Base-by-base conservation (phyloP, 2,888 invertebrate species). In the Macaria liturata region DNA sequence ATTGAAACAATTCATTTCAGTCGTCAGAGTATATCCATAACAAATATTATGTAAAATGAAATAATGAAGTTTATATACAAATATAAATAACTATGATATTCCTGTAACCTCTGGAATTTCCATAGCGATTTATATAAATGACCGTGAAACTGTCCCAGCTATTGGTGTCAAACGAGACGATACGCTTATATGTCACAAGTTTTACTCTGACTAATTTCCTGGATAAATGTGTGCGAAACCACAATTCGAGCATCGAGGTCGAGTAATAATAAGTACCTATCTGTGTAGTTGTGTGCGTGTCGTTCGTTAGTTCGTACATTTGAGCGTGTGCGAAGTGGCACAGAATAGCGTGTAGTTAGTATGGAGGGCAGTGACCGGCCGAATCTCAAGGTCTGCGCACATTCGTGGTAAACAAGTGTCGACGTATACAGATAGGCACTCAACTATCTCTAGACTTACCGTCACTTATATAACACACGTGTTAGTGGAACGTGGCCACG, bases 331-430 rank as follows among this genome's bases (percentile, higher is more conserved):
- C 40, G 52, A 40, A 39, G 46, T 34, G 45, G 46, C 46, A 52
- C 52, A 60, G 59, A 60, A 56, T 55, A 60, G 46, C 9, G 37
- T 43, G 9, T 49, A 60, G 59, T 56, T 54, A 30, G 44, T 37
- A 46, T 2, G 49, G 70, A 83, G 88, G 91, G 81, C 89, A 90
- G 70, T 90, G 91, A 90, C 91, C 91, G 88, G 88, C 85, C 89
- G 80, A 91, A 91, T 88, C 80, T 90, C 91, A 91, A 91, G 91
- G 91, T 86, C 90, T 83, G 87, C 85, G 80, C 78, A 76, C 74
- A 81, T 78, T 42, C 83, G 86, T 79, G 73, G 87, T 89, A 90
- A 91, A 90, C 90, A 91, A 89, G 84, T 87, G 84, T 62, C 83
- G 72, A 72, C 71, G 74, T 71, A 81, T 70, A 31, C 32, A 32